Evolutionary conservation across 1,140 invertebrate species (phyloP).

Genomic region (Orussus abietinus): DNA sequence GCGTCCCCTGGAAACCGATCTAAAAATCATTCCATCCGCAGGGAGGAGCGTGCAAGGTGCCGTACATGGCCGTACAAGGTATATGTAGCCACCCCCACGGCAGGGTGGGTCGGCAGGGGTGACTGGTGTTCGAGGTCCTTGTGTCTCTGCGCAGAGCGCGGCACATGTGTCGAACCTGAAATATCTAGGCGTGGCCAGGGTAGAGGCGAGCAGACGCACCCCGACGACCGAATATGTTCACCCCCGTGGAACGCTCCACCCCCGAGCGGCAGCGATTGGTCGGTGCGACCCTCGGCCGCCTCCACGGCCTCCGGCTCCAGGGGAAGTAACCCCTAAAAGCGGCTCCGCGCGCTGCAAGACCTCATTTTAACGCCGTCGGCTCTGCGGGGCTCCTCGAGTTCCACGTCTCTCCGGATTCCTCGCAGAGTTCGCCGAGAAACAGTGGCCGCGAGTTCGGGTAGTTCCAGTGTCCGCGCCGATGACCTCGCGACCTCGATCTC

Average conservation of each 20-base stretch:
- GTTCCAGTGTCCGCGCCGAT: constrained; percentile 25
- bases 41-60: no score
- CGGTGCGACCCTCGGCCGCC: constrained; percentile 31
- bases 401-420: background rate
- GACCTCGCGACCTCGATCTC: constrained; percentile 5
- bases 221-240: constrained; percentile 53
- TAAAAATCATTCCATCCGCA: no score
- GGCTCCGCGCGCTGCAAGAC: constrained; percentile 33
- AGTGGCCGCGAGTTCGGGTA: constrained; percentile 23
- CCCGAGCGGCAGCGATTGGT: constrained; percentile 42
- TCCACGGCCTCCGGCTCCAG: constrained; percentile 35
- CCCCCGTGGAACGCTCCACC: constrained; percentile 48
- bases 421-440: constrained; percentile 19
- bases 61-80: no score
- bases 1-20: no score
- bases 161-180: constrained; percentile 56
- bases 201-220: constrained; percentile 47
- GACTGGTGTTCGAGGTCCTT: no score
- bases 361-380: constrained; percentile 42
- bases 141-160: no score
- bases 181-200: constrained; percentile 55
- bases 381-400: constrained; percentile 3
- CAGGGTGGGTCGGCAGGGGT: no score
- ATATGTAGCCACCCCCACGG: no score
- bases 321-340: constrained; percentile 44